These are phyloP conservation scores for Mactra quadrangularis DNA, from an alignment of 1,140 invertebrate species.

Conservation along the genomic window DNA sequence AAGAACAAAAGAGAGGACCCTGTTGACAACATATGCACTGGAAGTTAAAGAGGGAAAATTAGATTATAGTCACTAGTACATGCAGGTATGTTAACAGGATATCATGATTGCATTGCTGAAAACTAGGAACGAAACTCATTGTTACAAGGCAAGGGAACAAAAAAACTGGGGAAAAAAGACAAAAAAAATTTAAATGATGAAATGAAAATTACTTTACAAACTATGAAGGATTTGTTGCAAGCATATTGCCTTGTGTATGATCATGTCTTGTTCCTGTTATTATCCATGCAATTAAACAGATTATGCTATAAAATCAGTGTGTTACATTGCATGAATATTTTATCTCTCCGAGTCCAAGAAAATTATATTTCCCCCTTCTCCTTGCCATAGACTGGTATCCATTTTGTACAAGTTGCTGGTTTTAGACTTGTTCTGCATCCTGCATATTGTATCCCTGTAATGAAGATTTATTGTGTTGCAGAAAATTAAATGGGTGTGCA, in stretches of 20 bases:
- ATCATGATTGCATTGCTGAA: too few relatives aligned
- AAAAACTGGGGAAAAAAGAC: slow-evolving; percentile 1
- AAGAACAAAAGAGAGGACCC: too few relatives aligned
- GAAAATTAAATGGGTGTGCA: slow-evolving; percentile 40
- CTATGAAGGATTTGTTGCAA: neutral
- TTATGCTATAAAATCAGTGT: slow-evolving; percentile 11
- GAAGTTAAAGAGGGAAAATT: too few relatives aligned
- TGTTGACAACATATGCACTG: too few relatives aligned
- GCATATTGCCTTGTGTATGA: neutral
- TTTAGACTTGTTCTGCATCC: too few relatives aligned
- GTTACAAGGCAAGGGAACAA: too few relatives aligned
- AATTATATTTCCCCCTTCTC: neutral
- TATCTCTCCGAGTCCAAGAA: slow-evolving; percentile 1
- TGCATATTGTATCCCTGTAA: neutral
- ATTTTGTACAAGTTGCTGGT: too few relatives aligned
- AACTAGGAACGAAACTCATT: too few relatives aligned
- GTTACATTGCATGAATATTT: slow-evolving; percentile 44
- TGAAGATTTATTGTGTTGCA: slow-evolving; percentile 23
- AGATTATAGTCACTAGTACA: too few relatives aligned
- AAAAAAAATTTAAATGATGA: neutral
- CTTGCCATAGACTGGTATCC: too few relatives aligned
- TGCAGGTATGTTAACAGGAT: too few relatives aligned
- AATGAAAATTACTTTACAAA: too few relatives aligned
- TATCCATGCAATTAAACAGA: slow-evolving; percentile 9
- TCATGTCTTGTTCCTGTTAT: neutral